A percentile compares a stretch with the other conserved stretches of the same genome.
Conservation (phyloP, 1,140 invertebrate species). For the Hyposmocoma kahamanoa region DNA sequence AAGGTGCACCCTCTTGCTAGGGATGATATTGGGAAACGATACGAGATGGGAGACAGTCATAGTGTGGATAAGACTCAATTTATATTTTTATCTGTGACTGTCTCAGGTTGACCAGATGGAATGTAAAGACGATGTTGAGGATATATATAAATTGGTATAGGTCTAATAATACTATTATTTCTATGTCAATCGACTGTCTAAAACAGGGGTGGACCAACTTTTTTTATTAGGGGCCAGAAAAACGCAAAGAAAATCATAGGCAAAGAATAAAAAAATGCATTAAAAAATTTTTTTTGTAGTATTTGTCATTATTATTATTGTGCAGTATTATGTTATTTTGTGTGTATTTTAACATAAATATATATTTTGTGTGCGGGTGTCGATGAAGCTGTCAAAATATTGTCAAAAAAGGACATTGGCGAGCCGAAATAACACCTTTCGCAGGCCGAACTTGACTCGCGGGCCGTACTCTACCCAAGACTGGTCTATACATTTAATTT, state of each 20-base stretch:
- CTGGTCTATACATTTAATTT: background rate
- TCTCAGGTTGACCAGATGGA: background rate
- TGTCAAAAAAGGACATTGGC: too few species aligned
- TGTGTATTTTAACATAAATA: too few species aligned
- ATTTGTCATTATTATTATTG: too few species aligned
- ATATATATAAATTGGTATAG: background rate
- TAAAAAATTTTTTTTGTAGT: too few species aligned
- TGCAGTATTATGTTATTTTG: too few species aligned
- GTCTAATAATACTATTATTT: background rate
- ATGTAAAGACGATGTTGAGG: background rate
- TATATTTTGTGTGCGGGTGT: too few species aligned
- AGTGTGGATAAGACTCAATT: constrained; percentile 19
- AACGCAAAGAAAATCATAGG: constrained; percentile 12
- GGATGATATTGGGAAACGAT: constrained; percentile 38
- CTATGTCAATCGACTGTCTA: background rate
- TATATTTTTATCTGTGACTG: background rate
- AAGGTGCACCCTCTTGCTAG: constrained; percentile 50
- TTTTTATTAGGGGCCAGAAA: constrained; percentile 3
- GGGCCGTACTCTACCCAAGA: background rate
- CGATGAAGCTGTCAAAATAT: too few species aligned
- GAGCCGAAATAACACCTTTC: too few species aligned
- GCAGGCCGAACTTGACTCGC: too few species aligned
- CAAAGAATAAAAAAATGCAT: too few species aligned
- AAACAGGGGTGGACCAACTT: background rate
- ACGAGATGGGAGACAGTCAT: constrained; percentile 12